Base-by-base conservation (phyloP, 2,888 invertebrate species). In the Sicus ferrugineus region DNA sequence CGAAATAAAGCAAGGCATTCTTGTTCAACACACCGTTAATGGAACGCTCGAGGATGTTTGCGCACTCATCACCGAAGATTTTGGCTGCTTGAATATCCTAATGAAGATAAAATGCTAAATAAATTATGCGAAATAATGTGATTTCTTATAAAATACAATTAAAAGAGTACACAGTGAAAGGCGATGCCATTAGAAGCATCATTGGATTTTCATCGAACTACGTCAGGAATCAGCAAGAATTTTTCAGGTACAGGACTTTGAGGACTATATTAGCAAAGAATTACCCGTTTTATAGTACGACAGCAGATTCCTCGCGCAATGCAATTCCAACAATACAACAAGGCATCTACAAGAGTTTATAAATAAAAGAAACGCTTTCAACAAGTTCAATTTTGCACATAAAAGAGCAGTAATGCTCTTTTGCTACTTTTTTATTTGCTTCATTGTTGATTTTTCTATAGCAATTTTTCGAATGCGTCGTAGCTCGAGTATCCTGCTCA, bases 1-100 rank as follows among this genome's bases (percentile, higher is more conserved):
- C 97, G 86, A 99, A 99, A 85, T 98, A 97, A 23, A 99, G 85
- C 62, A 99, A 86, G 85, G 96, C 94, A 81, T 96, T 98, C 73
- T 93, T 93, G 72, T 94, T 94, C 68, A 99, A 88, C 0, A 97
- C 89, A 0, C 95, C 93, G 68, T 89, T 91, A 1, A 96, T 97
- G 0, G 98, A 98, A 38, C 98, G 88, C 83, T 99, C 98, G 82
- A 96, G 96, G 81, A 99, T 94, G 42, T 93, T 93, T 0, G 95
- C 94, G 23, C 97, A 97, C 83, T 98, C 97, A 82, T 98, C 97
- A 62, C 93, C 94, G 85, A 97, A 96, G 77, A 94, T 87, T 77
- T 96, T 96, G 0, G 96, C 92, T 1, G 96, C 94, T 84, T 93
- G 96, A 34, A 96, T 93, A 84, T 98, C 98, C 95, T 95, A 82